Evolutionary conservation across 2,113 vertebrate genomes (phyloP), one percentile per base, ranked within the genome.

Genomic region (Psilopogon haemacephalus): DNA sequence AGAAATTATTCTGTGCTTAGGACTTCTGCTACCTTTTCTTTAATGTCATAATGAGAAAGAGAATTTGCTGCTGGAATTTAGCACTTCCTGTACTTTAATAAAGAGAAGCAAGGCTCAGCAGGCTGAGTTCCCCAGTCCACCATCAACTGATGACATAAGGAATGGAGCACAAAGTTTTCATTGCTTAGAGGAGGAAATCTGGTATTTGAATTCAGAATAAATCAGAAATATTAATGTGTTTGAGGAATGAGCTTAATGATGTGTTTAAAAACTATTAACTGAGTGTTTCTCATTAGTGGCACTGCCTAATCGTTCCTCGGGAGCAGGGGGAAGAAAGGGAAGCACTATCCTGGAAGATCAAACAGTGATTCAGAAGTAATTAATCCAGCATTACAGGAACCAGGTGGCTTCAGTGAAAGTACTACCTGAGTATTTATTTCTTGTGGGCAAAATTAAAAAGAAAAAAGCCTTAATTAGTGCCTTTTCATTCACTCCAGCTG

Each of bases 321-420:
- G 27, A 87, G 89, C 64, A 67, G 46, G 73, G 71, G 69, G 56
- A 84, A 78, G 76, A 95, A 92, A 96, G 86, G 42, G 88, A 97
- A 89, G 86, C 76, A 91, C 82, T 95, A 97, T 90, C 32, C 2
- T 94, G 58, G 95, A 95, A 95, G 89, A 97, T 96, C 95, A 97
- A 97, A 96, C 84, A 90, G 69, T 84, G 85, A 95, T 96, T 96
- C 84, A 87, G 93, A 96, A 96, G 92, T 86, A 94, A 96, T 97
- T 93, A 97, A 95, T 95, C 78, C 77, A 74, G 87, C 92, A 14
- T 86, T 75, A 63, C 84, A 92, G 89, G 90, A 93, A 87, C 84
- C 77, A 95, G 85, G 58, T 83, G 84, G 46, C 64, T 71, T 72
- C 83, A 80, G 82, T 81, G 91, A 91, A 96, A 69, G 79, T 11